Conservation (phyloP, 2,113 vertebrate species). For the Cyprinodon brontotheroides region DNA sequence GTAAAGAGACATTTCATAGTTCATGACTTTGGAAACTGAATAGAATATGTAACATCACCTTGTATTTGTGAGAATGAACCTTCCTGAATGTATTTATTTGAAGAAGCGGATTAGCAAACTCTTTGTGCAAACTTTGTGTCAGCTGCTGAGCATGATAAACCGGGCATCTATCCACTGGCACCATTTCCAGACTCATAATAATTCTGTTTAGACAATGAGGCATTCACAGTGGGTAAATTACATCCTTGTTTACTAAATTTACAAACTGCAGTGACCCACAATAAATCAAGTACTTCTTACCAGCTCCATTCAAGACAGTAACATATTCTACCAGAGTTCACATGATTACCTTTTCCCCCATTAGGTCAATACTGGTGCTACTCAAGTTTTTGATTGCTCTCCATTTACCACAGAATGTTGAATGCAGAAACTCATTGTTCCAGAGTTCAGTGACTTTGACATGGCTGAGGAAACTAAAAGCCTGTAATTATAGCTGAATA, state of each 20-base stretch:
- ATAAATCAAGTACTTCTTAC: conserved; percentile 1
- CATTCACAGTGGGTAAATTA: conserved; percentile 37
- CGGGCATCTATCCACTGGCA: conserved; percentile 43
- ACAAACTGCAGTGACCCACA: conserved; percentile 40
- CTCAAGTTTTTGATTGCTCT: conserved; percentile 8
- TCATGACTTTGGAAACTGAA: not conserved
- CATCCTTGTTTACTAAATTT: conserved; percentile 54
- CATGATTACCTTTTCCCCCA: not conserved
- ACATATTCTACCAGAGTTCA: conserved; percentile 1
- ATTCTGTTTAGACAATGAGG: conserved; percentile 64
- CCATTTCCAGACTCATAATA: conserved; percentile 44
- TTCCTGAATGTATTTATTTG: conserved; percentile 27
- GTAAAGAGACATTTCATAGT: conserved; percentile 23
- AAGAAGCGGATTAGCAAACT: conserved; percentile 49
- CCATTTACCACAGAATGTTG: not conserved
- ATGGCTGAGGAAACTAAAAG: conserved; percentile 32
- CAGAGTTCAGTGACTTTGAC: conserved; percentile 17
- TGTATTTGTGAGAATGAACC: conserved; percentile 10
- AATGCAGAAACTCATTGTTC: not conserved
- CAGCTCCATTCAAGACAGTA: conserved; percentile 6
- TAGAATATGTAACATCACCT: conserved; percentile 3
- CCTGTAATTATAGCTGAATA: conserved; percentile 60
- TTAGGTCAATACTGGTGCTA: not conserved
- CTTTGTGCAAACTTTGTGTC: conserved; percentile 33
- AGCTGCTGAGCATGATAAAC: conserved; percentile 60